Conservation (phyloP, 37 sponge, comb jelly and placozoan species). For the Corticium candelabrum region DNA sequence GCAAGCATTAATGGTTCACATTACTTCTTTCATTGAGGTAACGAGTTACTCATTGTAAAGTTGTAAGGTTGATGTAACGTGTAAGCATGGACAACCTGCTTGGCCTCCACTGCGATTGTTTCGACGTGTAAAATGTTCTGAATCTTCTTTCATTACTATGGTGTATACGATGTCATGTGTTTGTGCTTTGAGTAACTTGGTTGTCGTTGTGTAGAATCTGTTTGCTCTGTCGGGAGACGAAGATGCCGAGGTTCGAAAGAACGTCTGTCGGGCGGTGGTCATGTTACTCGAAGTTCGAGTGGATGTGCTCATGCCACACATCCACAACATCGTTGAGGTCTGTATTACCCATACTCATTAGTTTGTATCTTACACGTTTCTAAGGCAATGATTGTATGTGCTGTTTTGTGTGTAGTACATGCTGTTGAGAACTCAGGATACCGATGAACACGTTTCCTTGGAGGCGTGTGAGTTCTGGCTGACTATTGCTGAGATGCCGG, state of each 20-base stretch:
- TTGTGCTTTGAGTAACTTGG: background rate
- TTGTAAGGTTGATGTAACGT: background rate
- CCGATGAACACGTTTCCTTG: constrained; percentile 76
- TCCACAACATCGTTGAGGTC: constrained; percentile 89
- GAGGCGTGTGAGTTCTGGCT: constrained; percentile 99
- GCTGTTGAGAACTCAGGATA: constrained; percentile 86
- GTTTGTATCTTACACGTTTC: background rate
- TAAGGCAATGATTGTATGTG: background rate
- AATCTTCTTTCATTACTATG: no score
- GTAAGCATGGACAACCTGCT: background rate
- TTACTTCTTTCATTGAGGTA: constrained; percentile 72
- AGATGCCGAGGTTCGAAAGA: constrained; percentile 82
- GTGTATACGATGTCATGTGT: no score
- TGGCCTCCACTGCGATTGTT: background rate
- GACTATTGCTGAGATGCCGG: constrained; percentile 77
- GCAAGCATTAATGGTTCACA: constrained; percentile 67
- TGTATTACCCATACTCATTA: background rate
- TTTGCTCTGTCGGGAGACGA: constrained; percentile 73
- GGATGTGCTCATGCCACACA: constrained; percentile 71
- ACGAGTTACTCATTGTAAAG: background rate
- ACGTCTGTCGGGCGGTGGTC: constrained; percentile 92
- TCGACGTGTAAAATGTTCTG: no score
- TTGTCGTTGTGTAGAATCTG: constrained; percentile 30
- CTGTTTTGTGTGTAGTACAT: constrained; percentile 70
- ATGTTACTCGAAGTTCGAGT: constrained; percentile 92